Conservation (phyloP, 2,888 invertebrate genomes). For the Norana najaformis region DNA sequence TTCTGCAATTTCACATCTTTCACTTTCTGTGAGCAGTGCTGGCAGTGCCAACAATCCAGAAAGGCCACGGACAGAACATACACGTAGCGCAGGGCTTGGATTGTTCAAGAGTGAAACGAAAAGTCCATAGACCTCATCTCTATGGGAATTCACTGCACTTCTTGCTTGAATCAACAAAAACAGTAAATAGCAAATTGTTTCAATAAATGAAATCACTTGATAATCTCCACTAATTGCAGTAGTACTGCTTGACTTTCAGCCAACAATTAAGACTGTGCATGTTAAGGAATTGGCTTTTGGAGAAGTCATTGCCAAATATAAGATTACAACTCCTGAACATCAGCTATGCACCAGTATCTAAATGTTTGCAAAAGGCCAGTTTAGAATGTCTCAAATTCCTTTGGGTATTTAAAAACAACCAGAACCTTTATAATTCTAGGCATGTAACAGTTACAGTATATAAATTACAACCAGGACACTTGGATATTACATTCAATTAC, state of each 20-base stretch:
- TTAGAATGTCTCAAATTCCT: too few relatives aligned
- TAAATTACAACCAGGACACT: not conserved
- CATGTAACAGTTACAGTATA: too few relatives aligned
- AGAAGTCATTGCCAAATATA: too few relatives aligned
- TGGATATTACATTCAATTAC: not conserved
- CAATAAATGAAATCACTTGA: not conserved
- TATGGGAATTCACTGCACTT: slow-evolving; percentile 27
- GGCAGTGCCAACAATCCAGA: slow-evolving; percentile 32
- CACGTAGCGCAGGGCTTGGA: slow-evolving; percentile 36
- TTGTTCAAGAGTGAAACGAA: slow-evolving; percentile 38
- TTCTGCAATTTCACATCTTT: slow-evolving; percentile 36
- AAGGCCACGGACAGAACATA: slow-evolving; percentile 32
- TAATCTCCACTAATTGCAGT: too few relatives aligned
- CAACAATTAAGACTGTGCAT: not conserved
- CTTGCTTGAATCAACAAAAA: not conserved
- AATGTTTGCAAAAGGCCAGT: too few relatives aligned
- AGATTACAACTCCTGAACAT: too few relatives aligned
- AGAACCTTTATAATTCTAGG: too few relatives aligned
- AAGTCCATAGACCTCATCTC: slow-evolving; percentile 38
- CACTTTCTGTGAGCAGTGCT: slow-evolving; percentile 31
- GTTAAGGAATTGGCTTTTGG: too few relatives aligned
- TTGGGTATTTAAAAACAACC: too few relatives aligned
- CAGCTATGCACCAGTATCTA: too few relatives aligned
- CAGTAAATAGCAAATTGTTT: not conserved
- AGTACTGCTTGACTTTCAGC: not conserved